Conservation (phyloP, 2,113 vertebrate species). For the Acrocephalus kingi region DNA sequence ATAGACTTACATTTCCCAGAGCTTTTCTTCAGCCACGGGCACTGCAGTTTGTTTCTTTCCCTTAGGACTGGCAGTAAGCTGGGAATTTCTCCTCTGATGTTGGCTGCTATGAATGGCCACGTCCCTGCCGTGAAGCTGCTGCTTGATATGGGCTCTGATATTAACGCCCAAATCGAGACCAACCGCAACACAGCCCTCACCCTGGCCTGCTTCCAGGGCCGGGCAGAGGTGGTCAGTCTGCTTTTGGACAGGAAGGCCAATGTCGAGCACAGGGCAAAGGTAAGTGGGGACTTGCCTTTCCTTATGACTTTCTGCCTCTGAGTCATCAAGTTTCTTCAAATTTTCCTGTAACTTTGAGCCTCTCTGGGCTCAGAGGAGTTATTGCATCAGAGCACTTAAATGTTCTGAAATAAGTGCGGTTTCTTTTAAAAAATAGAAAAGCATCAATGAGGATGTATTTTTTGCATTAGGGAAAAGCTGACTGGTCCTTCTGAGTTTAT, state of each 20-base stretch:
- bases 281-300: conserved; percentile 42
- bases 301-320: background rate
- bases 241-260: conserved; percentile 97
- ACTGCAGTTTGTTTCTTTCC: conserved; percentile 19
- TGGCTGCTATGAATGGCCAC: conserved; percentile 98
- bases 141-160: conserved; percentile 98
- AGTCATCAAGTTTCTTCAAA: background rate
- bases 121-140: conserved; percentile 96
- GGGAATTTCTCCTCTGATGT: conserved; percentile 97
- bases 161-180: conserved; percentile 98
- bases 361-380: background rate
- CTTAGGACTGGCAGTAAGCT: conserved; percentile 97
- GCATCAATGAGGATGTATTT: background rate
- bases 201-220: conserved; percentile 95
- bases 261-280: conserved; percentile 97
- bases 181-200: conserved; percentile 98
- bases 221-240: conserved; percentile 97
- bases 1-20: background rate
- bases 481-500: background rate
- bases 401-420: background rate
- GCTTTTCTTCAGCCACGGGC: background rate
- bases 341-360: background rate
- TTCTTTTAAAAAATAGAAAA: background rate
- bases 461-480: background rate
- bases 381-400: background rate